phyloP scores from a whole-genome alignment of 2,888 invertebrate species.

The Limnephilus auricula region DNA sequence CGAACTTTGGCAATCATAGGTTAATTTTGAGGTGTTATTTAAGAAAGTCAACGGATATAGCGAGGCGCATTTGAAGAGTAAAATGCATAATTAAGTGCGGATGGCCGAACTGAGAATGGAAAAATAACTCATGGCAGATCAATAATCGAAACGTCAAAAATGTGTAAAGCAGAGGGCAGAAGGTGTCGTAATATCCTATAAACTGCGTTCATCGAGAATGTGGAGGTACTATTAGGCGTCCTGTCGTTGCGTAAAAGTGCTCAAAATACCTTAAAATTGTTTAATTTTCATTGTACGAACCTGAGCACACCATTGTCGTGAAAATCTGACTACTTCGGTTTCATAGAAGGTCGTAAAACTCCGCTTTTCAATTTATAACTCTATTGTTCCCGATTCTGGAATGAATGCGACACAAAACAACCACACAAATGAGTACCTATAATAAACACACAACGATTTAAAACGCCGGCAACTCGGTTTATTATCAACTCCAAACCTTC shows the following conservation, averaged over 20 bases:
- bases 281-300: conserved; percentile 53
- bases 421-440: conserved; percentile 31
- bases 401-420: conserved; percentile 42
- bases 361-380: conserved; percentile 32
- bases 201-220: conserved; percentile 39
- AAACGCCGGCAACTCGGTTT: conserved; percentile 35
- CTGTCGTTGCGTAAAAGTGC: conserved; percentile 27
- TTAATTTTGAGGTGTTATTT: neutral
- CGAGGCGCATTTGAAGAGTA: neutral
- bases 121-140: conserved; percentile 39
- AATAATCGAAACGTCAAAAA: conserved; percentile 49
- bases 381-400: conserved; percentile 45
- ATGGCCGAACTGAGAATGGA: conserved; percentile 9
- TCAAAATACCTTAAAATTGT: conserved; percentile 42
- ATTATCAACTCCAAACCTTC: conserved; percentile 12
- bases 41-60: neutral
- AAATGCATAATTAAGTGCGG: neutral
- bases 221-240: neutral
- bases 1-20: neutral
- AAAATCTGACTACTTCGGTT: conserved; percentile 38
- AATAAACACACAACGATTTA: conserved; percentile 20
- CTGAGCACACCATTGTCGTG: conserved; percentile 61
- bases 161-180: conserved; percentile 29
- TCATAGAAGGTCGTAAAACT: conserved; percentile 39
- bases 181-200: conserved; percentile 31